These are phyloP conservation scores for Tuberolachnus salignus DNA, from an alignment of 2,888 invertebrate species.

Conservation along the genomic window DNA sequence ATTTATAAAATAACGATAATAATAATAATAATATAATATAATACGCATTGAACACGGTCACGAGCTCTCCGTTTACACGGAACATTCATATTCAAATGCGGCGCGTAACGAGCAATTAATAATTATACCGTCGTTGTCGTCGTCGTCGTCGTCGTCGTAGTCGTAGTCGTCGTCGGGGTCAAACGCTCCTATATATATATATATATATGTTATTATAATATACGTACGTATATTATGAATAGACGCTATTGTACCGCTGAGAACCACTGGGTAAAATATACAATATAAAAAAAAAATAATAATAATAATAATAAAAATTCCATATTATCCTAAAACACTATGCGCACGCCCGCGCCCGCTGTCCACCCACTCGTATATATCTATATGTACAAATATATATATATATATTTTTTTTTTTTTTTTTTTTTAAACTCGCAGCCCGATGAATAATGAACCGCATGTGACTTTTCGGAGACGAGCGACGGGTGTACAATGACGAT, in stretches of 20 bases:
- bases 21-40: no score
- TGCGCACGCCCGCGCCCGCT: constrained; percentile 55
- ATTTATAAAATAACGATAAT: no score
- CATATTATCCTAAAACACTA: constrained; percentile 54
- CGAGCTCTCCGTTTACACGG: constrained; percentile 42
- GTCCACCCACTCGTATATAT: constrained; percentile 49
- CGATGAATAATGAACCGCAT: constrained; percentile 53
- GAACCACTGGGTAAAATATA: constrained; percentile 45
- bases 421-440: constrained; percentile 35
- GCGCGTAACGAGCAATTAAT: constrained; percentile 52
- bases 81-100: constrained; percentile 49
- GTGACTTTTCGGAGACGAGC: constrained; percentile 48
- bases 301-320: constrained; percentile 11
- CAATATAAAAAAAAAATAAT: constrained; percentile 33
- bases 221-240: no score
- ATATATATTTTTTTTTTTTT: no score
- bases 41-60: constrained; percentile 34
- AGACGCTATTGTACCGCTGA: constrained; percentile 50
- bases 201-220: no score
- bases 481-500: background rate
- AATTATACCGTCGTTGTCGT: constrained; percentile 24
- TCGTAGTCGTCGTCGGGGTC: no score
- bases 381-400: background rate
- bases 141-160: no score
- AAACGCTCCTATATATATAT: no score